phyloP scores from a whole-genome alignment of 2,888 invertebrate genomes.

The Hirtodrosophila histrioides region DNA sequence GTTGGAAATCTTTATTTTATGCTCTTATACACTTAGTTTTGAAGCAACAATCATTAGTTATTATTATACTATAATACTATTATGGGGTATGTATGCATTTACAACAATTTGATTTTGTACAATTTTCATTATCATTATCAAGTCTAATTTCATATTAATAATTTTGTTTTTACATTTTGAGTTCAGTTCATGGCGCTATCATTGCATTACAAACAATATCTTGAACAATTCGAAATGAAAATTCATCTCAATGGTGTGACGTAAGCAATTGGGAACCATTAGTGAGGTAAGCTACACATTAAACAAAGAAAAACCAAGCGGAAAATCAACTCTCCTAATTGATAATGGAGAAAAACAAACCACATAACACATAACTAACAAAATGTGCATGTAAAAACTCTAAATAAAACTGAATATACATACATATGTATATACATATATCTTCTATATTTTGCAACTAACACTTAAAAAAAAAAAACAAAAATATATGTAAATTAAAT shows the following conservation, averaged over 20 bases:
- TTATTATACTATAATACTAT: slow-evolving; percentile 19
- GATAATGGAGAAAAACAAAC: slow-evolving; percentile 13
- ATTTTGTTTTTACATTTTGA: slow-evolving; percentile 54
- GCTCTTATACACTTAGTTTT: slow-evolving; percentile 4
- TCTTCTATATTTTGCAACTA: slow-evolving; percentile 21
- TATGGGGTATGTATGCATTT: slow-evolving; percentile 63
- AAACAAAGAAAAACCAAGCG: slow-evolving; percentile 76
- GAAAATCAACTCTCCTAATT: slow-evolving; percentile 29
- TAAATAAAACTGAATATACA: slow-evolving; percentile 10
- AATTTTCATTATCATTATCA: slow-evolving; percentile 18
- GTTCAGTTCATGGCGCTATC: slow-evolving; percentile 79
- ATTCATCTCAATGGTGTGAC: slow-evolving; percentile 84
- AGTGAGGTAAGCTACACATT: slow-evolving; percentile 85
- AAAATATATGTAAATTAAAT: slow-evolving; percentile 15
- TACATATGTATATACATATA: background rate
- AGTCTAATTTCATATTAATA: slow-evolving; percentile 31
- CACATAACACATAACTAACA: slow-evolving; percentile 21
- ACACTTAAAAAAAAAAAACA: background rate
- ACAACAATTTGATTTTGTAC: slow-evolving; percentile 3
- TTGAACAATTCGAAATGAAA: slow-evolving; percentile 55
- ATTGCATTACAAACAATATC: slow-evolving; percentile 66
- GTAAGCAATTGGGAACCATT: slow-evolving; percentile 85
- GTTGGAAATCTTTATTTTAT: slow-evolving; percentile 22
- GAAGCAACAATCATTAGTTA: slow-evolving; percentile 71
- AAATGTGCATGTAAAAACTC: slow-evolving; percentile 18